Evolutionary conservation across 2,113 vertebrate species (phyloP), one percentile per base, ranked within the genome.

Genomic region (Oceanodroma tethys): DNA sequence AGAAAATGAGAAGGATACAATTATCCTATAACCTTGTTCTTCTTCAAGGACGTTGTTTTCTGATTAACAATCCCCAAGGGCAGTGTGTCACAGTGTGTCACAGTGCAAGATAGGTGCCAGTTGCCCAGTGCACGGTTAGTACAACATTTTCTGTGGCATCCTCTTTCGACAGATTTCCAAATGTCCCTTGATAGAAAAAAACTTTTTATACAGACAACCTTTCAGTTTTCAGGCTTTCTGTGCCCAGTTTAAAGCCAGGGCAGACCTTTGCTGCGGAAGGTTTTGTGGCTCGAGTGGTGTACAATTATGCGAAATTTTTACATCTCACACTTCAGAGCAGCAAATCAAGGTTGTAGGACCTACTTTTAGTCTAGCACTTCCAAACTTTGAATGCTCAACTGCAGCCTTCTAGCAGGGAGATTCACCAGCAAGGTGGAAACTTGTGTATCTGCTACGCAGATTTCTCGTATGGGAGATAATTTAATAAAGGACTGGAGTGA

Each of bases 41-140:
- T 59, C 43, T 60, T 59, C 63, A 83, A 22, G 40, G 52, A 36
- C 25, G 38, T 26, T 68, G 15, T 36, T 26, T 47, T 47, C 80
- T 70, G 56, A 80, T 30, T 13, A 72, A 34, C 11, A 55, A 0
- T 5, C 3, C 4, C n/a, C n/a, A 73, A 60, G 53, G 58, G 52
- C 30, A 45, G 43, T 6, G 26, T 20, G 42, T 6, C 26, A 32
- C 23, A 10, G 32, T 25, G 3, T 0, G 1, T 11, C 23, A n/a
- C 11, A 7, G 30, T 2, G 29, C 20, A 23, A 18, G 36, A 30
- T 4, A 40, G 53, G 20, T 10, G 11, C 34, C 30, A 27, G 26
- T 40, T 86, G 55, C 20, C 22, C n/a, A 45, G 50, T 36, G 15
- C 26, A 5, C 15, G 29, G 7, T 55, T 48, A 47, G 10, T 22